phyloP scores from a whole-genome alignment of 2,113 vertebrate species.

The Entomyzon cyanotis region DNA sequence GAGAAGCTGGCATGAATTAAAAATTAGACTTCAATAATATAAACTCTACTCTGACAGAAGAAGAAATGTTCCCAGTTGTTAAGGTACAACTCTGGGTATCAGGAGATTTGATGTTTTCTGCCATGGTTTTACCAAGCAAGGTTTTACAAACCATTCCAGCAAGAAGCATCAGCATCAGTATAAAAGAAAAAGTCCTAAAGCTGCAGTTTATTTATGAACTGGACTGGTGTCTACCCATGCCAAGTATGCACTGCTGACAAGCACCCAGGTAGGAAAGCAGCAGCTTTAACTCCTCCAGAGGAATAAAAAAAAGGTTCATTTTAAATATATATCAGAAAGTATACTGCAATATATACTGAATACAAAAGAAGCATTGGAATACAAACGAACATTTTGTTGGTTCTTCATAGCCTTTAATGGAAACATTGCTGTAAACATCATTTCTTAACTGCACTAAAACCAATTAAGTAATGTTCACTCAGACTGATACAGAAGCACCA shows the following conservation, averaged over 20 bases:
- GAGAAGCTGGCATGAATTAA: neutral
- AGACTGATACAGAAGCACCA: neutral
- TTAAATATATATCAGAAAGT: neutral
- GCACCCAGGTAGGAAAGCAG: neutral
- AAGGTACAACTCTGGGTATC: neutral
- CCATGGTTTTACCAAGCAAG: neutral
- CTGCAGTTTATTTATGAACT: neutral
- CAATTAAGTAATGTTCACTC: neutral
- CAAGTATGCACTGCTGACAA: neutral
- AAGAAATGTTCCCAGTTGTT: neutral
- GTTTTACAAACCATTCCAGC: neutral
- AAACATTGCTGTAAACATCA: neutral
- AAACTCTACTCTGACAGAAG: neutral
- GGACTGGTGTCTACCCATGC: neutral
- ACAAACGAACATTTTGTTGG: neutral
- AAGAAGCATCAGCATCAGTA: neutral
- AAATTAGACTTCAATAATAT: neutral
- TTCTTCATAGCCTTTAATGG: neutral
- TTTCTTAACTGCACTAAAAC: neutral
- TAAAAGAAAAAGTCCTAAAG: neutral
- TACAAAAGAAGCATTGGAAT: neutral
- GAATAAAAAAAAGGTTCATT: neutral
- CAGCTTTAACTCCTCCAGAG: neutral
- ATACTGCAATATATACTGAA: neutral
- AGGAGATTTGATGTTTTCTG: neutral